These are phyloP conservation scores for Lichenostomus cassidix DNA, from an alignment of 2,113 vertebrate genomes.

Conservation along the genomic window DNA sequence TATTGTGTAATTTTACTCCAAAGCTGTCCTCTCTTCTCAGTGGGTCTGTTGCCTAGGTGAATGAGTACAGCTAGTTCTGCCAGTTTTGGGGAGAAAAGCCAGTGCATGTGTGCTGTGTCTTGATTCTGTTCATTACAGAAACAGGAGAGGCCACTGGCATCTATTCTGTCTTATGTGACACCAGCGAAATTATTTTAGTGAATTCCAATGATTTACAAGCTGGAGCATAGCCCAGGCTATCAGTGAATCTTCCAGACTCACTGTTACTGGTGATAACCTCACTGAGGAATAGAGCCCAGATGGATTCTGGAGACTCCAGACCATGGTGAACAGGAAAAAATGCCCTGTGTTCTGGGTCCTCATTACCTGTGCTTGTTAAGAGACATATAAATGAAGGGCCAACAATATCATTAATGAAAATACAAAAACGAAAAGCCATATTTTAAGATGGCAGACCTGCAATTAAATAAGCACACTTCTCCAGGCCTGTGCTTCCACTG, in stretches of 20 bases:
- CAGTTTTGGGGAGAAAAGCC: neutral
- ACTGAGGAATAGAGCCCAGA: neutral
- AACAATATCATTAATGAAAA: neutral
- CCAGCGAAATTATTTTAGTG: neutral
- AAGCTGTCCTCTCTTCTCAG: neutral
- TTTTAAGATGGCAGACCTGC: neutral
- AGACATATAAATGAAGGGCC: neutral
- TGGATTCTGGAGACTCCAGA: neutral
- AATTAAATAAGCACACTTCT: neutral
- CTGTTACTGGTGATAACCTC: neutral
- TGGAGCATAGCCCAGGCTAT: neutral
- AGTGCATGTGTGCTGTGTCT: neutral
- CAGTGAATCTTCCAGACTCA: neutral
- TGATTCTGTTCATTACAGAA: neutral
- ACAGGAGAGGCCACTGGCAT: neutral
- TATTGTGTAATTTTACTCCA: neutral
- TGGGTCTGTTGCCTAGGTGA: neutral
- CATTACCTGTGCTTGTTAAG: neutral
- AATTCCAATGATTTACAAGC: conserved; percentile 8
- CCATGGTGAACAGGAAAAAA: neutral
- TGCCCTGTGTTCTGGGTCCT: neutral
- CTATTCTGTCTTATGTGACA: neutral
- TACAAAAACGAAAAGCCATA: neutral
- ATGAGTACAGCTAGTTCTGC: neutral
- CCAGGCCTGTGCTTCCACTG: neutral